Evolutionary conservation across 2,888 invertebrate species (phyloP).

Genomic region (Endotricha flammealis): DNA sequence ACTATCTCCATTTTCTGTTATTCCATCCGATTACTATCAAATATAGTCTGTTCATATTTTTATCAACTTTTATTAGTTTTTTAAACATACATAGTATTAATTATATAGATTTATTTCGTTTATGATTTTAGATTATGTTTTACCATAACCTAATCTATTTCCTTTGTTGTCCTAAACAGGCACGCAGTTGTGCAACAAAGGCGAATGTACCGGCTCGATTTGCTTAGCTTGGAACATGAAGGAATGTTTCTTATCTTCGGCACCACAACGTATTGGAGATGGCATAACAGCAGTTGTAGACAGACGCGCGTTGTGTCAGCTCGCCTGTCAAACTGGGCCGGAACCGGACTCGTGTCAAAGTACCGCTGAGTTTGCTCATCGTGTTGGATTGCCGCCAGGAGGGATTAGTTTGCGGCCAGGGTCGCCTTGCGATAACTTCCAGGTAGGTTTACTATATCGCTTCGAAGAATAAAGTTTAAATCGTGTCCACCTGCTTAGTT

Average conservation of each 20-base stretch:
- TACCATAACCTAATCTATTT: no score
- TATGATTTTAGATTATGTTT: no score
- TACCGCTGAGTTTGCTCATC: slow-evolving; percentile 90
- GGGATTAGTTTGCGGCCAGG: slow-evolving; percentile 95
- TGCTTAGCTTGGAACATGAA: slow-evolving; percentile 96
- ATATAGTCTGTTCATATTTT: no score
- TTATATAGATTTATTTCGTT: no score
- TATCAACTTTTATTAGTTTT: no score
- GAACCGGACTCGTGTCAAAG: slow-evolving; percentile 86
- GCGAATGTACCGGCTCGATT: slow-evolving; percentile 96
- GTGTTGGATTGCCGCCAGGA: slow-evolving; percentile 85
- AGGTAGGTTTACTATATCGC: slow-evolving; percentile 82
- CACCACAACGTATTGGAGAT: slow-evolving; percentile 77
- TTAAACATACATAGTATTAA: no score
- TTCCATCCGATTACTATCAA: no score
- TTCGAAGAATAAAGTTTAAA: no score
- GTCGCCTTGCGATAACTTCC: slow-evolving; percentile 99
- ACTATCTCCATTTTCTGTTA: no score
- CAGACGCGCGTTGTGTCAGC: slow-evolving; percentile 93
- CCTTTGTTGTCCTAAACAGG: slow-evolving; percentile 47
- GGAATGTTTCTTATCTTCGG: slow-evolving; percentile 95
- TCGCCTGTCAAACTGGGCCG: slow-evolving; percentile 95
- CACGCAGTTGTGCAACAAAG: slow-evolving; percentile 89
- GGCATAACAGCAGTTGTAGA: slow-evolving; percentile 81
- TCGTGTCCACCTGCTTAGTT: no score